A percentile compares a stretch with the other conserved stretches of the same genome.
phyloP scores from a whole-genome alignment of 2,888 invertebrate genomes.

The Nephrotoma guestfalica region DNA sequence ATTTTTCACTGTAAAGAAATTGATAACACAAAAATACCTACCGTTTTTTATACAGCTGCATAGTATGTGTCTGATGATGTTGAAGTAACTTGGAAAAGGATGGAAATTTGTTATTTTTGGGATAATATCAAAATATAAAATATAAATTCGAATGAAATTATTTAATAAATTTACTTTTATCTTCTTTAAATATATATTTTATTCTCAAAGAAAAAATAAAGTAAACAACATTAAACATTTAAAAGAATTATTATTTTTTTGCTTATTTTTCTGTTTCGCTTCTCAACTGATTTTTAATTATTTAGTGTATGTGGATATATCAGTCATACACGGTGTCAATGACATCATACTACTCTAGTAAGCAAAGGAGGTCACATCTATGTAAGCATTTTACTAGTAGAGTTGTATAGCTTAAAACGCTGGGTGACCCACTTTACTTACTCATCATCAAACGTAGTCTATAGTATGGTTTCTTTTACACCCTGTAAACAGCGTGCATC shows the following conservation, averaged over 20 bases:
- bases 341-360: too few relatives aligned
- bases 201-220: slow-evolving; percentile 6
- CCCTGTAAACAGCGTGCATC: too few relatives aligned
- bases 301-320: neutral
- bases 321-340: neutral
- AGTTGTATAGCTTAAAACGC: too few relatives aligned
- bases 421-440: too few relatives aligned
- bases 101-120: neutral
- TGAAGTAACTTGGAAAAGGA: neutral
- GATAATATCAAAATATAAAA: neutral
- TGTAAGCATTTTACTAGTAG: too few relatives aligned
- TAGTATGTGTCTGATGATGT: neutral
- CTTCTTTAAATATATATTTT: slow-evolving; percentile 5
- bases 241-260: slow-evolving; percentile 5
- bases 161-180: neutral
- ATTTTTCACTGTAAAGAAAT: too few relatives aligned
- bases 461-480: too few relatives aligned
- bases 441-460: too few relatives aligned
- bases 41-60: neutral
- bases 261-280: neutral
- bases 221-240: slow-evolving; percentile 5
- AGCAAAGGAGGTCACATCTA: too few relatives aligned
- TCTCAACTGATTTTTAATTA: neutral
- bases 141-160: neutral
- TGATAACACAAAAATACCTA: neutral